These are phyloP conservation scores for Phyllostomus discolor DNA, from an alignment of 2,113 vertebrate genomes.

Conservation along the genomic window DNA sequence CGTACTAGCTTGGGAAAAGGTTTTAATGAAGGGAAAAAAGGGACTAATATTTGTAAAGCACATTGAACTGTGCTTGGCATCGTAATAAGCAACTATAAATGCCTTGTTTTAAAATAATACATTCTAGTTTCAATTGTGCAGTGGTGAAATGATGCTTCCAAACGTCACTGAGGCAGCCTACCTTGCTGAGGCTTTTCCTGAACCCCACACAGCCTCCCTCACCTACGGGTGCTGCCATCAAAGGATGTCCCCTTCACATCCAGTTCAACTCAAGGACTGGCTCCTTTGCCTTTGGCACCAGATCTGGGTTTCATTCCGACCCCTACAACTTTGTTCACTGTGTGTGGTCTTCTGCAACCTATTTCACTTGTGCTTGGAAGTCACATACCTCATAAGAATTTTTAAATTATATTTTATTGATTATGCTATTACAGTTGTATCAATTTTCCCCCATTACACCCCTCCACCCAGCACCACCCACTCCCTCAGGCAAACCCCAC, in stretches of 20 bases:
- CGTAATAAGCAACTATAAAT: not conserved
- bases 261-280: not conserved
- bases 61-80: not conserved
- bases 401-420: too few species aligned
- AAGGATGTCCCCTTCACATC: not conserved
- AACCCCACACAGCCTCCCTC: not conserved
- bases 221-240: not conserved
- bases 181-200: not conserved
- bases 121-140: not conserved
- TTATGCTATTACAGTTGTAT: too few species aligned
- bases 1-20: not conserved
- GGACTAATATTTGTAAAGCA: not conserved
- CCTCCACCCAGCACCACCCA: too few species aligned
- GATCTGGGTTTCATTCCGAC: not conserved
- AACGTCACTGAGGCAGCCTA: not conserved
- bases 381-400: not conserved
- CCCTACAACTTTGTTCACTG: not conserved
- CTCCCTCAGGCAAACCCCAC: too few species aligned
- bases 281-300: not conserved
- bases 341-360: not conserved
- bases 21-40: not conserved
- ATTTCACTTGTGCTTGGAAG: not conserved
- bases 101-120: not conserved
- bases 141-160: not conserved
- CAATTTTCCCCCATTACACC: too few species aligned